Evolutionary conservation across 2,113 vertebrate genomes (phyloP), one percentile per base, ranked within the genome.

Genomic region (Tylochromis polylepis): DNA sequence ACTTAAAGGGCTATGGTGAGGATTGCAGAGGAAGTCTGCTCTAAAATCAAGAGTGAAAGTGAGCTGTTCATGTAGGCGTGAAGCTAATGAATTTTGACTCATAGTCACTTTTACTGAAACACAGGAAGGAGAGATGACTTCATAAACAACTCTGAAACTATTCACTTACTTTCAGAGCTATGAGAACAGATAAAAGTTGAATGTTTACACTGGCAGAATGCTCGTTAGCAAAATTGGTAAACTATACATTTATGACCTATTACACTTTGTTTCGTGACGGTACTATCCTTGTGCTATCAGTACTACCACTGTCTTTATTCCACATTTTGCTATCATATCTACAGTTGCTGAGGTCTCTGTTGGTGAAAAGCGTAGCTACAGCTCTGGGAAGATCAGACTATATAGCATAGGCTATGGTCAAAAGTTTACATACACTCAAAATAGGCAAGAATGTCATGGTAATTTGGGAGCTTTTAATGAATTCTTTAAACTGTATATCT

Each of bases 401-500:
- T 3, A 41, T 41, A 67, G 7, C 34, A 41, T 67, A 67, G 62
- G 34, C 20, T 41, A 43, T 46, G 34, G 6, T 67, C 34, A 67
- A 38, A 67, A 11, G 60, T 67, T 67, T 38, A 14, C 15, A 27
- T 70, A 24, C 36, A 43, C 12, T 70, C 65, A 43, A 22, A 41
- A 70, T 70, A 24, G 22, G 38, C 22, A 72, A 11, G 22, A 46
- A 46, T 46, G 38, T 3, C 36, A 46, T 46, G 65, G 65, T 46
- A 49, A 65, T 65, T 0, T 38, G 34, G 60, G 20, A 2, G 0
- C 0, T 2, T 14, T 65, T 65, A 65, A 65, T 65, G 20, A 65
- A n/a, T 20, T 65, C 34, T 65, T 65, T 31, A 38, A 38, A n/a
- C 20, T 22, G n/a, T 67, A 46, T 16, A 27, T 14, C 0, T 46